A percentile compares a stretch with the other conserved stretches of the same genome.
These are phyloP conservation scores for Platichthys stellatus DNA, from an alignment of 2,113 vertebrate genomes.

Conservation along the genomic window DNA sequence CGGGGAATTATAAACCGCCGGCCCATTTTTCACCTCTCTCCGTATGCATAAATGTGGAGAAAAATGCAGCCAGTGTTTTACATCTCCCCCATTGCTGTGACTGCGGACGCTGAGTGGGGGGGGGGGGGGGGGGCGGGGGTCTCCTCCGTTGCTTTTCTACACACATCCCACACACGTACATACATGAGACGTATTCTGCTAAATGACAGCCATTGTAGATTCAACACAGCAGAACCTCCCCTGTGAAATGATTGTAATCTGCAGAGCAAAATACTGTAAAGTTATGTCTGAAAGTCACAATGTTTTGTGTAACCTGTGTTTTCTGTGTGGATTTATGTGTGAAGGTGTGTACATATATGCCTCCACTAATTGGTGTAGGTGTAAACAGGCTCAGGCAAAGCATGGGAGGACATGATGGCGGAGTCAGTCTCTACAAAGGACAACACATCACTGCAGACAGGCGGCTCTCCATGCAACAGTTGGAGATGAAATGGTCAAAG, in stretches of 20 bases:
- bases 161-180: slow-evolving; percentile 52
- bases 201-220: slow-evolving; percentile 31
- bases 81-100: slow-evolving; percentile 66
- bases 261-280: slow-evolving; percentile 39
- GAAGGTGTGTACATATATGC: slow-evolving; percentile 30
- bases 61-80: slow-evolving; percentile 75
- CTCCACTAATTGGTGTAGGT: slow-evolving; percentile 24
- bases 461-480: slow-evolving; percentile 35
- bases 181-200: slow-evolving; percentile 26
- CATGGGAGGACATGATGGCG: slow-evolving; percentile 30
- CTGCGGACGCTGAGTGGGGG: slow-evolving; percentile 42
- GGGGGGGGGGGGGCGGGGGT: slow-evolving; percentile 57
- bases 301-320: slow-evolving; percentile 44
- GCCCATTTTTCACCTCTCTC: slow-evolving; percentile 64
- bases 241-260: slow-evolving; percentile 48
- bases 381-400: slow-evolving; percentile 17
- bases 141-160: slow-evolving; percentile 36
- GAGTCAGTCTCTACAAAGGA: slow-evolving; percentile 37
- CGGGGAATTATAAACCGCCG: slow-evolving; percentile 74
- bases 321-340: slow-evolving; percentile 52
- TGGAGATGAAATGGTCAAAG: slow-evolving; percentile 38
- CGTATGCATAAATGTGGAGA: slow-evolving; percentile 70
- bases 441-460: slow-evolving; percentile 53
- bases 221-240: slow-evolving; percentile 23
- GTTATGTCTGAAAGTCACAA: slow-evolving; percentile 54